Conservation (phyloP, 2,888 invertebrate genomes). For the Globia sparganii region DNA sequence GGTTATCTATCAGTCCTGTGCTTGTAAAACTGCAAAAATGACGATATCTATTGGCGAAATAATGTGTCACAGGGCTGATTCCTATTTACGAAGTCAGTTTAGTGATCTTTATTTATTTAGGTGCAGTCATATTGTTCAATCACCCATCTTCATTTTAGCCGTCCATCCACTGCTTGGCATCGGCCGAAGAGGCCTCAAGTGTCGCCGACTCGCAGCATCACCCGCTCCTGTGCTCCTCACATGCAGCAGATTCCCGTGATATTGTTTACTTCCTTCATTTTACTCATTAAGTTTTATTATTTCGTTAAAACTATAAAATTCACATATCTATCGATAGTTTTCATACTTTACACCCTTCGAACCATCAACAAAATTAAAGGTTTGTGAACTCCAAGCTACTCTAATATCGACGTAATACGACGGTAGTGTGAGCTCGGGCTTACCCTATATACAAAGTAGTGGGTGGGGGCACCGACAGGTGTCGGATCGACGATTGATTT, state of each 20-base stretch:
- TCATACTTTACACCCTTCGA: not conserved
- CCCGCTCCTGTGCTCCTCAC: not conserved
- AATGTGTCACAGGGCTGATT: not conserved
- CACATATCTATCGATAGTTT: not conserved
- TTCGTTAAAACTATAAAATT: not conserved
- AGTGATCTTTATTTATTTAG: not conserved
- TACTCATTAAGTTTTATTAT: not conserved
- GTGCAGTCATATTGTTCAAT: too few relatives aligned
- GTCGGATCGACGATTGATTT: conserved; percentile 58
- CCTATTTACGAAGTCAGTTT: not conserved
- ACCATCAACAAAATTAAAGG: conserved; percentile 2
- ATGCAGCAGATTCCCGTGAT: not conserved
- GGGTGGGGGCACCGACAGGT: conserved; percentile 18
- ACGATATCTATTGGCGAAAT: not conserved
- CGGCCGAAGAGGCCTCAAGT: not conserved
- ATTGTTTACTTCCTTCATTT: not conserved
- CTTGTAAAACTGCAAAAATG: not conserved
- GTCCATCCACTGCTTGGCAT: too few relatives aligned
- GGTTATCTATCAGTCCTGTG: not conserved
- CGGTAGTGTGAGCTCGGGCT: not conserved
- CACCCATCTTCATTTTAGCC: not conserved
- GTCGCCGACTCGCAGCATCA: too few relatives aligned
- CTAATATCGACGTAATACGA: not conserved
- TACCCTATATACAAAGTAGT: not conserved
- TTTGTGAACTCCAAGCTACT: conserved; percentile 8